Evolutionary conservation across 2,888 invertebrate species (phyloP).

Genomic region (Agrotis exclamationis): DNA sequence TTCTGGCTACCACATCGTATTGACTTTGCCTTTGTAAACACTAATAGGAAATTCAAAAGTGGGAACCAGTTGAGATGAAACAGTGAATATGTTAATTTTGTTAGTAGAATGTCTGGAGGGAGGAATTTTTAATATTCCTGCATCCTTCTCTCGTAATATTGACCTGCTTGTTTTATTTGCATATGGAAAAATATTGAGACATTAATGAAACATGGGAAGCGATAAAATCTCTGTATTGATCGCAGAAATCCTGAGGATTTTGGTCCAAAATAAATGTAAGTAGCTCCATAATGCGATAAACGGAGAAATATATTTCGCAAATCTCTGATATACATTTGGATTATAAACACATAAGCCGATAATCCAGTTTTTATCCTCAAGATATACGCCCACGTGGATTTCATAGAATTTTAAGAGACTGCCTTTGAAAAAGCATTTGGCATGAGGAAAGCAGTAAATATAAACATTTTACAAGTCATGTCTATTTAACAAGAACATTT

Average conservation of each 20-base stretch:
- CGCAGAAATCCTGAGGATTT: constrained; percentile 23
- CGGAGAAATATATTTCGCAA: constrained; percentile 72
- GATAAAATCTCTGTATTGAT: constrained; percentile 16
- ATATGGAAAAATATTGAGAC: constrained; percentile 53
- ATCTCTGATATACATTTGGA: constrained; percentile 81
- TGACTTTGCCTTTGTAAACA: constrained; percentile 90
- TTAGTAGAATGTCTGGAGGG: constrained; percentile 71
- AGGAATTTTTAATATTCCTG: constrained; percentile 67
- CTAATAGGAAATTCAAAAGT: constrained; percentile 90
- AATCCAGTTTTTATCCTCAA: constrained; percentile 85
- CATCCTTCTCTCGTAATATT: constrained; percentile 60
- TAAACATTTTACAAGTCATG: constrained; percentile 47
- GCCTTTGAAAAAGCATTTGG: constrained; percentile 62
- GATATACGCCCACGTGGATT: constrained; percentile 78
- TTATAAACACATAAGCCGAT: constrained; percentile 78
- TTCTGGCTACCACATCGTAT: constrained; percentile 84
- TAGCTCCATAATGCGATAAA: constrained; percentile 34
- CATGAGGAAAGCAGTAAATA: constrained; percentile 56
- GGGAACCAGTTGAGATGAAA: constrained; percentile 89
- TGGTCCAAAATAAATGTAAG: constrained; percentile 29
- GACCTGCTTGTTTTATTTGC: constrained; percentile 43
- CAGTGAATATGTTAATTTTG: constrained; percentile 89
- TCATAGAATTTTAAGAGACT: constrained; percentile 81
- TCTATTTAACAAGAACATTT: constrained; percentile 55
- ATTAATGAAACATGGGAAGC: constrained; percentile 21